Evolutionary conservation across 2,113 vertebrate species (phyloP).

Genomic region (Hippocampus guttulatus): DNA sequence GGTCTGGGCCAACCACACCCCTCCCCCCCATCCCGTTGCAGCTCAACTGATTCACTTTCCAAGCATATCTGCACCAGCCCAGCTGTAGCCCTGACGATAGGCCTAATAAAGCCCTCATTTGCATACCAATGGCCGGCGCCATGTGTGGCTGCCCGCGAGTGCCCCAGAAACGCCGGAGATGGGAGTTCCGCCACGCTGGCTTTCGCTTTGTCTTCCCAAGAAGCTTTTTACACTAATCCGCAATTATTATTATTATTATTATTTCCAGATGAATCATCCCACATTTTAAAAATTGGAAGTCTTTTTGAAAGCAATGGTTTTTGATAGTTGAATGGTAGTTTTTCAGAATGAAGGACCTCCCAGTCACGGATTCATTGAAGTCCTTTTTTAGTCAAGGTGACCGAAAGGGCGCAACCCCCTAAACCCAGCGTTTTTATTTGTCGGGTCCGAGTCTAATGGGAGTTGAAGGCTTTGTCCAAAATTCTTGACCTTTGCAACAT

Average conservation of each 20-base stretch:
- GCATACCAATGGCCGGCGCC: conserved; percentile 73
- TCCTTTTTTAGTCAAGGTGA: conserved; percentile 31
- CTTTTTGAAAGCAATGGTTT: neutral
- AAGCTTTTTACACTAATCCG: conserved; percentile 51
- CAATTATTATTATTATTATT: conserved; percentile 24
- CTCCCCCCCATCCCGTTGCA: conserved; percentile 40
- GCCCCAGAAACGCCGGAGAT: conserved; percentile 56
- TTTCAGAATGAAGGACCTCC: conserved; percentile 10
- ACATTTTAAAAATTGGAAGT: conserved; percentile 21
- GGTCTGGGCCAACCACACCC: conserved; percentile 37
- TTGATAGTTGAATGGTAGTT: neutral
- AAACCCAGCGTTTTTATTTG: conserved; percentile 42
- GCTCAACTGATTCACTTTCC: conserved; percentile 65
- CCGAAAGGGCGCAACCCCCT: conserved; percentile 41
- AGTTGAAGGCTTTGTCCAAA: conserved; percentile 34
- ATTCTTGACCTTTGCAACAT: conserved; percentile 10
- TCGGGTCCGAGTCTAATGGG: conserved; percentile 17
- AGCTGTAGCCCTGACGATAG: conserved; percentile 79
- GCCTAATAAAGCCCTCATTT: conserved; percentile 73
- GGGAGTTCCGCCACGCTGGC: conserved; percentile 38
- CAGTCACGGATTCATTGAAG: conserved; percentile 28
- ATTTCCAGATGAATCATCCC: conserved; percentile 29
- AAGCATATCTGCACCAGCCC: conserved; percentile 72
- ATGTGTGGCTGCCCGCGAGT: conserved; percentile 68
- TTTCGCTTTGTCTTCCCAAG: conserved; percentile 56